Evolutionary conservation across 2,888 invertebrate genomes (phyloP).

Genomic region (Drosophila recens): DNA sequence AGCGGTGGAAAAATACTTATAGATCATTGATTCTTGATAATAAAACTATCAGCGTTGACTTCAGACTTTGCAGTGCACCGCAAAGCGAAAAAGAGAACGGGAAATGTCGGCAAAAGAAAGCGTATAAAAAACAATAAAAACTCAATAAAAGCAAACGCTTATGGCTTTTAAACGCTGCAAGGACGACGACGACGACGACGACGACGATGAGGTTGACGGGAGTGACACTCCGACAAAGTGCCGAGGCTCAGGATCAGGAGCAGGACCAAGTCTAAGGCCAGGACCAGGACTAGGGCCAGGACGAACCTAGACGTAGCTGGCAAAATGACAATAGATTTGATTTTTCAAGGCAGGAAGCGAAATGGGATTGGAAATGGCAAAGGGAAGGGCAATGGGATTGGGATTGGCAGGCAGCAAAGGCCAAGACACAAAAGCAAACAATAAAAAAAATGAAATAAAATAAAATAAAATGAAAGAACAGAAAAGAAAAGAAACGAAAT

Average conservation of each 20-base stretch:
- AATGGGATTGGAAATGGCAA: slow-evolving; percentile 45
- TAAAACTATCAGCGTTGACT: slow-evolving; percentile 71
- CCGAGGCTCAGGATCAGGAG: slow-evolving; percentile 44
- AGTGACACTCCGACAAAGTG: slow-evolving; percentile 65
- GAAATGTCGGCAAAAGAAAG: slow-evolving; percentile 29
- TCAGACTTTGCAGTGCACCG: slow-evolving; percentile 18
- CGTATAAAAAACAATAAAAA: slow-evolving; percentile 78
- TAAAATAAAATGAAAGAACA: slow-evolving; percentile 36
- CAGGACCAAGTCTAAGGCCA: slow-evolving; percentile 11
- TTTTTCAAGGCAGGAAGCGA: slow-evolving; percentile 64
- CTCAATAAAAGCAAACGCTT: slow-evolving; percentile 78
- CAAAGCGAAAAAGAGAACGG: slow-evolving; percentile 12
- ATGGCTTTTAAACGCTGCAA: slow-evolving; percentile 73
- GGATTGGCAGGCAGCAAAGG: slow-evolving; percentile 62
- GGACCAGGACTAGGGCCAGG: slow-evolving; percentile 19
- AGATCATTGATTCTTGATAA: slow-evolving; percentile 78
- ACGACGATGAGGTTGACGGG: slow-evolving; percentile 52
- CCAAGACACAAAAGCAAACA: slow-evolving; percentile 77
- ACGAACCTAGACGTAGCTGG: slow-evolving; percentile 67
- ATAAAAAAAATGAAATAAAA: slow-evolving; percentile 55
- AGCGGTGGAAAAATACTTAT: slow-evolving; percentile 54
- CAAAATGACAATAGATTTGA: slow-evolving; percentile 80
- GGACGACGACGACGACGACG: slow-evolving; percentile 52
- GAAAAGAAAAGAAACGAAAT: slow-evolving; percentile 28
- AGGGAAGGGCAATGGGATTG: slow-evolving; percentile 28